These are phyloP conservation scores for Montipora cactus DNA, from an alignment of 64 coral and sea anemone species.

Conservation along the genomic window DNA sequence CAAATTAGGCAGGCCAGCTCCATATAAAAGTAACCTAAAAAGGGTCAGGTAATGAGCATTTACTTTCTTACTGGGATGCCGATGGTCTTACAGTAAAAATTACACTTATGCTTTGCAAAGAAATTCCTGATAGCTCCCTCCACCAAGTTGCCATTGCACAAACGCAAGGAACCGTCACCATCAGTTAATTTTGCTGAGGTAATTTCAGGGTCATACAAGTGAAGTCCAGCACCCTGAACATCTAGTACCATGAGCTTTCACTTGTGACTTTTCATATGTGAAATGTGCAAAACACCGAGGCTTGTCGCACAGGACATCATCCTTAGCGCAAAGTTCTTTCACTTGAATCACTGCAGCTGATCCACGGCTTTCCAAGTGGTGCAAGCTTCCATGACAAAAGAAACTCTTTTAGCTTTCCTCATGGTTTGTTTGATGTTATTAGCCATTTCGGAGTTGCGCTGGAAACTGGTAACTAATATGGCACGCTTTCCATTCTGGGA, in stretches of 20 bases:
- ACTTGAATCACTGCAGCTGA: too few relatives aligned
- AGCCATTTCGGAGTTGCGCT: too few relatives aligned
- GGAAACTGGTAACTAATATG: too few relatives aligned
- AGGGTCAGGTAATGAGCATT: constrained; percentile 10
- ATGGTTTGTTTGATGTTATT: too few relatives aligned
- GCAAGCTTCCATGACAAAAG: too few relatives aligned
- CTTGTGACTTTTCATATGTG: constrained; percentile 54
- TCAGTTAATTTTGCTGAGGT: constrained; percentile 40
- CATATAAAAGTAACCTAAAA: constrained; percentile 9
- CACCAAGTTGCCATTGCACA: constrained; percentile 62
- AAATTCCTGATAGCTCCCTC: not conserved
- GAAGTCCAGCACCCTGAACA: constrained; percentile 34
- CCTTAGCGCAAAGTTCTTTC: not conserved
- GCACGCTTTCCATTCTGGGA: too few relatives aligned
- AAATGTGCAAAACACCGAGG: constrained; percentile 52
- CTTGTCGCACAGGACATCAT: constrained; percentile 21
- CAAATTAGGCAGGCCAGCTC: constrained; percentile 24
- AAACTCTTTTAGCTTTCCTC: too few relatives aligned
- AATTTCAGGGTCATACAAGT: constrained; percentile 62
- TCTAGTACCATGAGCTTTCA: constrained; percentile 39
- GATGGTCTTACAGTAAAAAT: constrained; percentile 28
- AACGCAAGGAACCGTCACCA: constrained; percentile 24
- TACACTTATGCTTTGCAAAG: not conserved
- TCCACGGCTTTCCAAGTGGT: too few relatives aligned
- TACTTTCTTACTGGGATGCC: constrained; percentile 20